Base-by-base conservation (phyloP, 1,140 invertebrate species). In the Brachystomella parvula region DNA sequence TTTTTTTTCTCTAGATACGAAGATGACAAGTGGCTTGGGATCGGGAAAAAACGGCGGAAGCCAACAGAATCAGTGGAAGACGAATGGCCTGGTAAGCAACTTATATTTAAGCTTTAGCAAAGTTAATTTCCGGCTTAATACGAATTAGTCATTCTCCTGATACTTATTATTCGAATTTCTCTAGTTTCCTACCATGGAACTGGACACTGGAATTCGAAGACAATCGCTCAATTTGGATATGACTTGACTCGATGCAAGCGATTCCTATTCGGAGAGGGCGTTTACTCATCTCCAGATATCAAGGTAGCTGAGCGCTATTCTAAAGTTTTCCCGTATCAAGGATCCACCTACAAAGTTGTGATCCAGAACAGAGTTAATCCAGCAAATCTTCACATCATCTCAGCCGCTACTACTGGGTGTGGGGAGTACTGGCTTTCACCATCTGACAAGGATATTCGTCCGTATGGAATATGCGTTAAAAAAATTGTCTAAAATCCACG, bases 161-260 rank as follows among this genome's bases (percentile, higher is more conserved):
- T n/a, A n/a, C n/a, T n/a, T n/a, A n/a, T n/a, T n/a, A n/a, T n/a
- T n/a, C n/a, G n/a, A n/a, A n/a, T n/a, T n/a, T 31, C 29, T 56
- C 12, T 49, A 60, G 56, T 67, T 56, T 67, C 66, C n/a, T 63
- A 67, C 30, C 66, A 67, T 56, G 66, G 59, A 29, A 67, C 66
- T 19, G 44, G 28, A 29, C 21, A 21, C 31, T 17, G 31, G 21
- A 67, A 64, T 44, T 17, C 44, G 17, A 1, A 29, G 17, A 64
- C 62, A 26, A 67, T 67, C 19, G 66, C 66, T 9, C 28, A 67
- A 9, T 49, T 57, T 19, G 66, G 66, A 32, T 67, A 32, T 57
- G 17, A 35, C 2, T 33, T 67, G 61, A 56, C 47, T 31, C 63
- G 64, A 24, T 26, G 47, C 0, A 53, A 56, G 29, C 47, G 66